phyloP scores from a whole-genome alignment of 2,113 vertebrate genomes.

The Nanorana parkeri region DNA sequence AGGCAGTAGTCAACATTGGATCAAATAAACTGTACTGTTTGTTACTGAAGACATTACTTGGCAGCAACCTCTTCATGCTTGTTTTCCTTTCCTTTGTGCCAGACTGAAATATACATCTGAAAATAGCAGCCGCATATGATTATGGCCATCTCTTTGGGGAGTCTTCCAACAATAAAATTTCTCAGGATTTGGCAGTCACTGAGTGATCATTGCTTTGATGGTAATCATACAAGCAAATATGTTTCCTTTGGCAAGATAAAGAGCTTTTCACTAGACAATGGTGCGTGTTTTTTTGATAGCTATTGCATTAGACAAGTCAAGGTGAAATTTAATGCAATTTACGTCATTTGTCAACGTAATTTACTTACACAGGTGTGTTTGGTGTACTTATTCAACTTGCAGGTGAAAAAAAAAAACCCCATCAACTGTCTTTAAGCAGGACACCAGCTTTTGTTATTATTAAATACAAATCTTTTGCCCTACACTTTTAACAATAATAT shows the following conservation, averaged over 20 bases:
- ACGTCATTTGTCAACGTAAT: not conserved
- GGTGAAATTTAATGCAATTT: not conserved
- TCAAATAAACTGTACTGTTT: not conserved
- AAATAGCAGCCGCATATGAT: not conserved
- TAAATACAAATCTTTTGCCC: too few species aligned
- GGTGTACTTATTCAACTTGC: too few species aligned
- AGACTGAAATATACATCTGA: not conserved
- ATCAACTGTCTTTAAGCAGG: too few species aligned
- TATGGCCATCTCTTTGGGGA: conserved; percentile 12
- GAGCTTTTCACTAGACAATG: not conserved
- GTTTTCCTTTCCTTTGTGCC: not conserved
- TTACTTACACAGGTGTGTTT: not conserved
- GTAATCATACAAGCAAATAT: conserved; percentile 4
- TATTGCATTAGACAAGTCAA: conserved; percentile 13
- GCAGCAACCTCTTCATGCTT: not conserved
- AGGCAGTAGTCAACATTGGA: not conserved
- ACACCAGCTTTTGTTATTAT: too few species aligned
- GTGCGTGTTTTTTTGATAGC: not conserved
- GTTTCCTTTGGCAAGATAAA: conserved; percentile 1
- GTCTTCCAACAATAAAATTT: conserved; percentile 14
- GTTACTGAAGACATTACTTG: not conserved
- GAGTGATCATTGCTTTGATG: conserved; percentile 15
- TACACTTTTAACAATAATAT: too few species aligned
- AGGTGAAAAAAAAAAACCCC: too few species aligned
- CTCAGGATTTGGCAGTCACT: conserved; percentile 1